Percentiles rank a stretch among this genome's conserved stretches.
Evolutionary conservation across 2,888 invertebrate species (phyloP).

Genomic region (Caradrina clavipalpis): DNA sequence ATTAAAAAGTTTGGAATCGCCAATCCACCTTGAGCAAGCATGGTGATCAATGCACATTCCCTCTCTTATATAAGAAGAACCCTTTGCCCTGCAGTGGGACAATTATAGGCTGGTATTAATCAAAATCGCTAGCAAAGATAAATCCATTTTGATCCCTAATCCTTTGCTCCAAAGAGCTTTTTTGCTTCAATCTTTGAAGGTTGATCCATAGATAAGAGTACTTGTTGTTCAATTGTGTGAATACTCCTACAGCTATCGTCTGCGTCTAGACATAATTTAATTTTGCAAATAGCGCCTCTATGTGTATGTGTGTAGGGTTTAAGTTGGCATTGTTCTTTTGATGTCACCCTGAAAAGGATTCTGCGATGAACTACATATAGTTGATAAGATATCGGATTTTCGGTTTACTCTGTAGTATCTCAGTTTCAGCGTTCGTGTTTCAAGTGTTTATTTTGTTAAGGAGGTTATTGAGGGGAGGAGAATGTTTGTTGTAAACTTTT

Average conservation of each 20-base stretch:
- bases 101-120: too few species aligned
- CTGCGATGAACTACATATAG: not conserved
- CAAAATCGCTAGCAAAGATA: too few species aligned
- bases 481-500: not conserved
- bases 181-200: conserved; percentile 6
- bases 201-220: not conserved
- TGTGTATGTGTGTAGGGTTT: conserved; percentile 14
- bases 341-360: conserved; percentile 14
- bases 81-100: too few species aligned
- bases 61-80: too few species aligned
- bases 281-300: conserved; percentile 17
- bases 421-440: not conserved
- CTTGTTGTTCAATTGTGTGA: conserved; percentile 21
- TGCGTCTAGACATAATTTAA: conserved; percentile 47
- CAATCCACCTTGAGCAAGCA: too few species aligned
- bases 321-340: conserved; percentile 8
- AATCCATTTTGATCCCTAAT: too few species aligned
- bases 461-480: not conserved
- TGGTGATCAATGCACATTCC: too few species aligned
- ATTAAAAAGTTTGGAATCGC: too few species aligned
- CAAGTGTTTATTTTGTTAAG: not conserved
- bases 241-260: conserved; percentile 1
- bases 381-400: conserved; percentile 4
- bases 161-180: conserved; percentile 11
- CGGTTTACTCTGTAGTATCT: not conserved